A percentile compares a stretch with the other conserved stretches of the same genome.
phyloP scores from a whole-genome alignment of 2,113 vertebrate genomes.

The Grammomys dolichurus region DNA sequence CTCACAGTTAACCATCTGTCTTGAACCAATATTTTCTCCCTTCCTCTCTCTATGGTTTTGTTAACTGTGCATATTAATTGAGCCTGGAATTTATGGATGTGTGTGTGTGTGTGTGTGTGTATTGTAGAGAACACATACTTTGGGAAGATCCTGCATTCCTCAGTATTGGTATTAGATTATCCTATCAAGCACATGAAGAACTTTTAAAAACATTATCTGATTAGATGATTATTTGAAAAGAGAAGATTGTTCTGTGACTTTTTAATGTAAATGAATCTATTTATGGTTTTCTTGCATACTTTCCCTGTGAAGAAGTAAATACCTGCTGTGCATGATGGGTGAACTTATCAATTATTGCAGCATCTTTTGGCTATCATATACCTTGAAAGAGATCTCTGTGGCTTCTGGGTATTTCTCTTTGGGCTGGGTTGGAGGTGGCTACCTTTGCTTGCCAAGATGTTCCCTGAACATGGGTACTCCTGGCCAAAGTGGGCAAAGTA shows the following conservation, averaged over 20 bases:
- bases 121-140: not conserved
- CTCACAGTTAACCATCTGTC: not conserved
- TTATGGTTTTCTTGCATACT: not conserved
- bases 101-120: not conserved
- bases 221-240: conserved; percentile 63
- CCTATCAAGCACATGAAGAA: not conserved
- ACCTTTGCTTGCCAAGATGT: not conserved
- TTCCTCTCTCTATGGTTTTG: not conserved
- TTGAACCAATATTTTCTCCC: not conserved
- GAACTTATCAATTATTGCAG: not conserved
- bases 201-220: not conserved
- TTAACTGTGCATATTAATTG: conserved; percentile 61
- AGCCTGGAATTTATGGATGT: not conserved
- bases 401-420: not conserved
- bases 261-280: not conserved
- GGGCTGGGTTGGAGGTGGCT: not conserved
- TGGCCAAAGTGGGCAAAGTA: no score
- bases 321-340: not conserved
- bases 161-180: conserved; percentile 17
- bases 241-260: conserved; percentile 17
- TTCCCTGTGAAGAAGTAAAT: not conserved
- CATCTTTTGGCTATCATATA: not conserved
- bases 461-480: not conserved
- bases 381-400: no score
- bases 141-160: not conserved